Evolutionary conservation across 2,888 invertebrate genomes (phyloP).

Genomic region (Spodoptera littoralis): DNA sequence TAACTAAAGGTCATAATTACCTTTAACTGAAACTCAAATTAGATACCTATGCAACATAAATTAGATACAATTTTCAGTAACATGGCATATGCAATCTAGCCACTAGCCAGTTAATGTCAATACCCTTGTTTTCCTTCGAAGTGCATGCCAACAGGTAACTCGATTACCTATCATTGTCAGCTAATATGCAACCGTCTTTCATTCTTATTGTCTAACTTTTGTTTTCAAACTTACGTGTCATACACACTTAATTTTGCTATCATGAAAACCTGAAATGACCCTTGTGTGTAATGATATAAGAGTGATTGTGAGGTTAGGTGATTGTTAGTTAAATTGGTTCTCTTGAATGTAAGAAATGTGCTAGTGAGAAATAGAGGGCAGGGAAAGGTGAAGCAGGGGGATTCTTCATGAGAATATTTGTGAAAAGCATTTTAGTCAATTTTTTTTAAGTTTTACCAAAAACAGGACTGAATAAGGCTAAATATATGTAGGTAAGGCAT

Average conservation of each 20-base stretch:
- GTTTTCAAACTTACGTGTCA: constrained; percentile 58
- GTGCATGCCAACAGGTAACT: constrained; percentile 55
- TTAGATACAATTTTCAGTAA: constrained; percentile 1
- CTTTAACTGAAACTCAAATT: too few relatives aligned
- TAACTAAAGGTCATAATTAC: too few relatives aligned
- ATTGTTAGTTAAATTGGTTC: constrained; percentile 13
- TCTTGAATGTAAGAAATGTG: constrained; percentile 59
- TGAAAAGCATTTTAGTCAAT: too few relatives aligned
- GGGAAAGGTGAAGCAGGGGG: constrained; percentile 11
- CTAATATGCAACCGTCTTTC: constrained; percentile 54
- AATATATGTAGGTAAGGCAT: too few relatives aligned
- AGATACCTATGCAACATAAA: too few relatives aligned
- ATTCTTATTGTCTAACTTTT: constrained; percentile 60
- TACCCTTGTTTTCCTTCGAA: constrained; percentile 46
- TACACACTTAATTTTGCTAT: constrained; percentile 24
- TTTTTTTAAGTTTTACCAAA: too few relatives aligned
- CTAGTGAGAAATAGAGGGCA: constrained; percentile 53
- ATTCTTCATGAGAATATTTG: too few relatives aligned
- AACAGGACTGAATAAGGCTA: too few relatives aligned
- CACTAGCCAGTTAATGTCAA: constrained; percentile 22
- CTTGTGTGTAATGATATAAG: constrained; percentile 3
- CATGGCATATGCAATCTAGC: constrained; percentile 22
- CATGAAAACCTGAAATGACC: constrained; percentile 8
- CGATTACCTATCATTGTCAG: constrained; percentile 61
- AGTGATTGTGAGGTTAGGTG: not conserved